These are phyloP conservation scores for Amitus sp. DNA, from an alignment of 2,888 invertebrate genomes.

Conservation along the genomic window DNA sequence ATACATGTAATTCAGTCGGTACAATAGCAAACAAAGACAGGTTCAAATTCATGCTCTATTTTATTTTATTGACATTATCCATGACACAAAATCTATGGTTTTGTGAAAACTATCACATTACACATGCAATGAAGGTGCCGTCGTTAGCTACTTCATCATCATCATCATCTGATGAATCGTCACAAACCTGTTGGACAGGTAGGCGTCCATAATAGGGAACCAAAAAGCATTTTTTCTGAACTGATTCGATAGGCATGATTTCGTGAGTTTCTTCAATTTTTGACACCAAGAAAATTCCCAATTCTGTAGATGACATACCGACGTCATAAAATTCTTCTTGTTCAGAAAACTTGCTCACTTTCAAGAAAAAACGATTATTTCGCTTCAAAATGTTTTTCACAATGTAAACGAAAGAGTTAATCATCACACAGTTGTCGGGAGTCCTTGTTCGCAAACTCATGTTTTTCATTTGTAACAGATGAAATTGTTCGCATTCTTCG, in stretches of 20 bases:
- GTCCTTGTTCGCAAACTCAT: conserved; percentile 8
- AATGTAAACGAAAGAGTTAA: background rate
- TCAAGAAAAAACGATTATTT: background rate
- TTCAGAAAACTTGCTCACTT: background rate
- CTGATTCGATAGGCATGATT: background rate
- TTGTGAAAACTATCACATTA: too few species aligned
- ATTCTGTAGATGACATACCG: conserved; percentile 2
- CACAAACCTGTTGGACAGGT: too few species aligned
- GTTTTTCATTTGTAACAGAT: conserved; percentile 5
- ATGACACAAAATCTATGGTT: too few species aligned
- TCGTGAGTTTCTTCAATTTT: background rate
- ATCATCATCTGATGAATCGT: too few species aligned
- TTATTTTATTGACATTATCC: too few species aligned
- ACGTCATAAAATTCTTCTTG: conserved; percentile 5
- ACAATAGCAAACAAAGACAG: too few species aligned
- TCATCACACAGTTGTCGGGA: conserved; percentile 13
- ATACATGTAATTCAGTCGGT: too few species aligned
- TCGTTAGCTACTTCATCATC: too few species aligned
- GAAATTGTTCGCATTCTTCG: conserved; percentile 9
- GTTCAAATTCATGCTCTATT: too few species aligned
- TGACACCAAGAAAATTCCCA: conserved; percentile 6
- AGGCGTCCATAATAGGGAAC: too few species aligned
- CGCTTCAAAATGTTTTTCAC: conserved; percentile 6
- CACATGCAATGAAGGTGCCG: too few species aligned
- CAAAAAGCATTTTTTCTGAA: background rate